Evolutionary conservation across 2,888 invertebrate species (phyloP).

Genomic region (Pristionchus maxplancki): DNA sequence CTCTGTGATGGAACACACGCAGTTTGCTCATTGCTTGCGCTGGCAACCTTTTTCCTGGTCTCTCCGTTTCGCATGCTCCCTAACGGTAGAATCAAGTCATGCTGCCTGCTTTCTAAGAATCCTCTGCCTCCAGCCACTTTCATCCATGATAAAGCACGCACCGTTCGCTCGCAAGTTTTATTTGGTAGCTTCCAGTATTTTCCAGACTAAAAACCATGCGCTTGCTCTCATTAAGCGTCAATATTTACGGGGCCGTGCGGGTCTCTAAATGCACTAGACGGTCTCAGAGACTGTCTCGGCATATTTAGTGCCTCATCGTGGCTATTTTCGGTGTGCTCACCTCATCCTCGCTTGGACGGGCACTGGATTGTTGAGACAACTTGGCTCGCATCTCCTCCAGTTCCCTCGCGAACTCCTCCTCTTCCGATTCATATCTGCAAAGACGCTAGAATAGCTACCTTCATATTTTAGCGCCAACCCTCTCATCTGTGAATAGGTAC

Average conservation of each 20-base stretch:
- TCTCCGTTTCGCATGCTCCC: not conserved
- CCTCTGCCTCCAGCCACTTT: not conserved
- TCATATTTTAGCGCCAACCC: too few relatives aligned
- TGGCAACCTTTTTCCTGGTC: not conserved
- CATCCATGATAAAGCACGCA: not conserved
- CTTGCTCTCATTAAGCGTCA: not conserved
- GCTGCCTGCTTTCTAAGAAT: too few relatives aligned
- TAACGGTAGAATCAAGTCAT: too few relatives aligned
- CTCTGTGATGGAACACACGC: not conserved
- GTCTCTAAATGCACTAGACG: not conserved
- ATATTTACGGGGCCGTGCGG: not conserved
- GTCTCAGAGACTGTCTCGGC: not conserved
- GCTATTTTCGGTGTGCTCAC: constrained; percentile 26
- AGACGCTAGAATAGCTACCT: too few relatives aligned
- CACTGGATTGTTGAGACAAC: constrained; percentile 57
- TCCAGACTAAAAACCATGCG: not conserved
- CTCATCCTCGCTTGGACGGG: constrained; percentile 55
- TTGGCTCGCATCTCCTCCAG: constrained; percentile 69
- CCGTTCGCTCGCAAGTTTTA: not conserved
- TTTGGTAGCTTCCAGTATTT: not conserved
- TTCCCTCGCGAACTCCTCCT: constrained; percentile 75
- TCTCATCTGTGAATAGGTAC: too few relatives aligned
- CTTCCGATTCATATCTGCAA: constrained; percentile 75
- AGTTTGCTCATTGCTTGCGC: not conserved
- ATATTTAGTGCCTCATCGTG: not conserved